Evolutionary conservation across 2,888 invertebrate genomes (phyloP).

Genomic region (Sphaerophoria taeniata): DNA sequence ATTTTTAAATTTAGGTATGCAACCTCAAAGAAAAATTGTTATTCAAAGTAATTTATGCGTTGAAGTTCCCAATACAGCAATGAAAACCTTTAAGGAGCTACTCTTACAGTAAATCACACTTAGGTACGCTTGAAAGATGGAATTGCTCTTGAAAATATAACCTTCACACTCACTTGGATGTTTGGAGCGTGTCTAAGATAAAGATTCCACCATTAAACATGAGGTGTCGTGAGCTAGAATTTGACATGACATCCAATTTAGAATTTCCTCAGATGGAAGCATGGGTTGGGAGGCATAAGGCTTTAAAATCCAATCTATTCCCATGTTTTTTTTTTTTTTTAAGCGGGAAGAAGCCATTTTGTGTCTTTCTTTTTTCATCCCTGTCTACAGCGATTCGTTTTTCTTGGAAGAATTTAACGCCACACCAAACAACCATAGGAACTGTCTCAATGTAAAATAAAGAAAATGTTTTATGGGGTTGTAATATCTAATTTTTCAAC

Average conservation of each 20-base stretch:
- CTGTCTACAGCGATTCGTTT: background rate
- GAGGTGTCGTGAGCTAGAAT: conserved; percentile 12
- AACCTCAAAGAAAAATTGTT: too few relatives aligned
- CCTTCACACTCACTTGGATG: background rate
- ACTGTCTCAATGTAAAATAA: conserved; percentile 7
- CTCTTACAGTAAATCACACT: background rate
- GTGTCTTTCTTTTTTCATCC: background rate
- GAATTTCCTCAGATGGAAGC: conserved; percentile 7
- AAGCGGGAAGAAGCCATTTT: background rate
- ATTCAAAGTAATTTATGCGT: too few relatives aligned
- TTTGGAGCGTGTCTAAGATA: background rate
- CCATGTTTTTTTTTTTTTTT: background rate
- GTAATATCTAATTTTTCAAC: conserved; percentile 24
- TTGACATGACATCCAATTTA: conserved; percentile 36
- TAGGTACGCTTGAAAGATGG: background rate
- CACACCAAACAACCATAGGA: background rate
- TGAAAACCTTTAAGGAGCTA: background rate
- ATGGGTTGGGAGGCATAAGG: conserved; percentile 4
- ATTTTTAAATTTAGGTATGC: too few relatives aligned
- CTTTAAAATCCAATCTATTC: conserved; percentile 27
- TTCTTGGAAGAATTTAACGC: background rate
- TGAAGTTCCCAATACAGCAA: background rate
- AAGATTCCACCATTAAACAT: conserved; percentile 28
- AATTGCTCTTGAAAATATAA: conserved; percentile 1
- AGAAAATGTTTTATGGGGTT: conserved; percentile 13